Conservation (phyloP, 2,113 vertebrate species). For the Platanista minor region DNA sequence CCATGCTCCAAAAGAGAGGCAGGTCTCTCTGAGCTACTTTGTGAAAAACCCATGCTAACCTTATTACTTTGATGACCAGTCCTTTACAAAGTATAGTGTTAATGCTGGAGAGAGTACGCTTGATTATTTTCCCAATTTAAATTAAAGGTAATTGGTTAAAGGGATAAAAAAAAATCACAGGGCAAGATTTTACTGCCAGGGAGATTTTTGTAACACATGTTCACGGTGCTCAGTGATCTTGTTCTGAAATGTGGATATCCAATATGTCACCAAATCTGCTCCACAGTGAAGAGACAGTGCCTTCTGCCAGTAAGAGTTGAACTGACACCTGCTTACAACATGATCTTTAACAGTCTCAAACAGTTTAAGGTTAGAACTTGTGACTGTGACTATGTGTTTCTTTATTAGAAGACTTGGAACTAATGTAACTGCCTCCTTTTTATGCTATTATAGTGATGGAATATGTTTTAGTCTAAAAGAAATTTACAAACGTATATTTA, state of each 20-base stretch:
- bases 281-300: not conserved
- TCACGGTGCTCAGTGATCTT: not conserved
- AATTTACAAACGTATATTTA: not conserved
- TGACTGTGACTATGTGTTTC: not conserved
- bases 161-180: slow-evolving; percentile 46
- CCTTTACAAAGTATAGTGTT: slow-evolving; percentile 5
- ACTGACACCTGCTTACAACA: not conserved
- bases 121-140: slow-evolving; percentile 30
- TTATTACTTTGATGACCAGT: not conserved
- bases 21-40: not conserved
- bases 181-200: slow-evolving; percentile 72
- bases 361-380: not conserved
- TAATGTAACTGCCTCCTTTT: not conserved
- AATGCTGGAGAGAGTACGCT: not conserved
- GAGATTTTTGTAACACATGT: slow-evolving; percentile 31
- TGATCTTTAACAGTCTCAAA: not conserved
- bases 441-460: not conserved
- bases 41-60: not conserved
- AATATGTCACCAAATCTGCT: slow-evolving; percentile 32
- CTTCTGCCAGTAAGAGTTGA: not conserved
- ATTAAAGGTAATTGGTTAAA: not conserved
- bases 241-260: not conserved
- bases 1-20: slow-evolving; percentile 6
- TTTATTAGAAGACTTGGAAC: not conserved
- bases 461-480: not conserved